phyloP scores from a whole-genome alignment of 2,888 invertebrate species.

The Epicampocera succincta region DNA sequence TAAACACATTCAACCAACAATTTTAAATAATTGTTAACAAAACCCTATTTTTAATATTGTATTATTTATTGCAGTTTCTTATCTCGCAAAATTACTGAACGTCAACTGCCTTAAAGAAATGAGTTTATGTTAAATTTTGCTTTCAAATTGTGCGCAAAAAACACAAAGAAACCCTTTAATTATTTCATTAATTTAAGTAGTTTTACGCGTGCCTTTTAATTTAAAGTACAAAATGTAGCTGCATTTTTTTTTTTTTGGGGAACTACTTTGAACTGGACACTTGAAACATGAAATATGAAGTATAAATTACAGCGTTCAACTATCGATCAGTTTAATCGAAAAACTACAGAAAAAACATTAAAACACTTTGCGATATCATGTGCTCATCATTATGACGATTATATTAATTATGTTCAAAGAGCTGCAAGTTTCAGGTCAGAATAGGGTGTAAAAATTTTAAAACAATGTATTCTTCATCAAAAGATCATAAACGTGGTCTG shows the following conservation, averaged over 20 bases:
- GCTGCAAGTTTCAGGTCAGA: constrained; percentile 43
- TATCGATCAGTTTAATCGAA: constrained; percentile 49
- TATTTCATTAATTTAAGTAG: constrained; percentile 65
- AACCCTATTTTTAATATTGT: constrained; percentile 4
- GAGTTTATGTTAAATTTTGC: constrained; percentile 37
- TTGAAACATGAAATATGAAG: constrained; percentile 43
- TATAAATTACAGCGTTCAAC: constrained; percentile 60
- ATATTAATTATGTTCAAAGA: constrained; percentile 43
- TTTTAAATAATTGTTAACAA: constrained; percentile 25
- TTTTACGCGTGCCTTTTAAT: constrained; percentile 67
- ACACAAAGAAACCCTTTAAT: constrained; percentile 46
- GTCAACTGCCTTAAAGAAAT: constrained; percentile 13
- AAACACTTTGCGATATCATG: constrained; percentile 46
- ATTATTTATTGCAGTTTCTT: constrained; percentile 22
- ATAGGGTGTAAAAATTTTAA: not conserved
- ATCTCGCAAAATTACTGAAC: constrained; percentile 14
- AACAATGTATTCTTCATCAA: not conserved
- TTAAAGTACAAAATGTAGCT: constrained; percentile 27
- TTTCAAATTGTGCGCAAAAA: no score
- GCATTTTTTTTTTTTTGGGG: constrained; percentile 3
- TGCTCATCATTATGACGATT: constrained; percentile 50
- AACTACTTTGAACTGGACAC: constrained; percentile 37
- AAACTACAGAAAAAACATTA: constrained; percentile 13
- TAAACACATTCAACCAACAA: constrained; percentile 22
- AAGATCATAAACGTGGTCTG: no score